phyloP scores from a whole-genome alignment of 2,113 vertebrate species.

The Ondatra zibethicus region DNA sequence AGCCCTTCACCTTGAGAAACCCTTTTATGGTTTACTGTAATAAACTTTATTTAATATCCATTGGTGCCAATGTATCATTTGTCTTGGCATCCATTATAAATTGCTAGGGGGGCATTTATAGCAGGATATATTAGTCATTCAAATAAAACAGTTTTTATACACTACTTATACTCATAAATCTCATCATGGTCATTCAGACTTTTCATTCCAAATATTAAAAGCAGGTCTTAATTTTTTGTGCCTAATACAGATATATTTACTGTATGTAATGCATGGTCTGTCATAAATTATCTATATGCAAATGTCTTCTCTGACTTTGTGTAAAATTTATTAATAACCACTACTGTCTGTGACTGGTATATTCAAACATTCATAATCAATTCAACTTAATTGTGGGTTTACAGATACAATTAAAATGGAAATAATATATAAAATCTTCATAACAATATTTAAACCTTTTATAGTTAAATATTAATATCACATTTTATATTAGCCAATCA shows the following conservation, averaged over 20 bases:
- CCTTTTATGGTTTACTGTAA: neutral
- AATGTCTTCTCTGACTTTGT: neutral
- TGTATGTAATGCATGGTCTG: neutral
- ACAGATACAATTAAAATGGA: slow-evolving; percentile 34
- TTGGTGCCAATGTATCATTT: neutral
- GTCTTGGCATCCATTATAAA: neutral
- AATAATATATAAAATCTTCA: neutral
- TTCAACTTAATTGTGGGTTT: neutral
- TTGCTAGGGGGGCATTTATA: neutral
- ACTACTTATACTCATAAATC: neutral
- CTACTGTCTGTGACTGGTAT: neutral
- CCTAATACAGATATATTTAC: neutral
- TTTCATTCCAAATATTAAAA: slow-evolving; percentile 50
- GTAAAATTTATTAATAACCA: slow-evolving; percentile 28
- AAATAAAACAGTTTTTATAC: neutral
- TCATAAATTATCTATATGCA: neutral
- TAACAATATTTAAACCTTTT: neutral
- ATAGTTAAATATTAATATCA: neutral
- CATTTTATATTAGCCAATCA: neutral
- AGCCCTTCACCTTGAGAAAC: neutral
- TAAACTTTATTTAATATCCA: neutral
- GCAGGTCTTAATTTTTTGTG: neutral
- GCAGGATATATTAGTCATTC: neutral
- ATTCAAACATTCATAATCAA: slow-evolving; percentile 11
- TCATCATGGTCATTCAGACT: neutral